Evolutionary conservation across 1,140 invertebrate species (phyloP), one percentile per base, ranked within the genome.

Genomic region (Anoplophora glabripennis): DNA sequence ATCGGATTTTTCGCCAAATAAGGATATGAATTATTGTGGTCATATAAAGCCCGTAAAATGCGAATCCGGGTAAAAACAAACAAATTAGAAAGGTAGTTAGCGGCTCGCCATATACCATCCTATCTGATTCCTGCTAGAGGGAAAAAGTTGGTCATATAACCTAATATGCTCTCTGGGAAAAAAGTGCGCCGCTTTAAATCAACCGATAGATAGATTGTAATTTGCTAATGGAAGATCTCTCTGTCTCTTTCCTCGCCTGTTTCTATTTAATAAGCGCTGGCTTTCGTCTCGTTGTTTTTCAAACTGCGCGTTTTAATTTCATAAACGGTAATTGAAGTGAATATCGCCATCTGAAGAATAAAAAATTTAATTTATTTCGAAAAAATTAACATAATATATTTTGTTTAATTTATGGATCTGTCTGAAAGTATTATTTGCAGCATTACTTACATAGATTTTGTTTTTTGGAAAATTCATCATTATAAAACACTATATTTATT

Each of bases 221-320:
- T 53, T 53, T 53, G 51, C 51, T 53, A 53, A 53, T 53, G 51
- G 51, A 53, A 15, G 40, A 11, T 53, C 15, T 53, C 15, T 42
- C 35, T n/a, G 12, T 42, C 35, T 53, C 14, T 10, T 53, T 53
- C 40, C 21, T 12, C 51, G 11, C 17, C 47, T 33, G 33, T 49
- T 49, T 49, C 34, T 40, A n/a, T n/a, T 46, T 46, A 18, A 46
- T 46, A 28, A 46, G 18, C 44, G 44, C 12, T 21, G 44, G 44
- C 17, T 46, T 46, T 46, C 28, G 12, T 28, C 21, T 28, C 21
- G 21, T 28, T 28, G 21, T 28, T 28, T 28, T 28, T 28, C 5
- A 28, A 28, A 28, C 21, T 28, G 21, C 21, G 21, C 21, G 21
- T 28, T 28, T 28, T 28, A 28, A 28, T 28, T 28, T 28, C 5